A percentile compares a stretch with the other conserved stretches of the same genome.
These are phyloP conservation scores for Sclerodermus sp. DNA, from an alignment of 2,888 invertebrate genomes.

Conservation along the genomic window DNA sequence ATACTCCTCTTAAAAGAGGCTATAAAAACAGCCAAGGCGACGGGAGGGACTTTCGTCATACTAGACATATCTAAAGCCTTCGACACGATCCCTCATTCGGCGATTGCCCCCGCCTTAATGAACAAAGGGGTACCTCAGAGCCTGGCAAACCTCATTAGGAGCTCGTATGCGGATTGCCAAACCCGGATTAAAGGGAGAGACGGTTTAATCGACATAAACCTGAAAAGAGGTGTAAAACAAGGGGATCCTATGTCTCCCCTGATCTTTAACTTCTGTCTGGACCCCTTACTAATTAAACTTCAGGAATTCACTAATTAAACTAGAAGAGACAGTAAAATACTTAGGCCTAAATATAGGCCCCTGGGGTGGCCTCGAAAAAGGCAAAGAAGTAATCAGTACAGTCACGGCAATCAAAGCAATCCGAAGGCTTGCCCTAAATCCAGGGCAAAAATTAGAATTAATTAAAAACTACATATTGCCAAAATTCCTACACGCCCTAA, in stretches of 20 bases:
- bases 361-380: conserved; percentile 1
- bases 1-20: conserved; percentile 33
- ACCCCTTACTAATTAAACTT: not conserved
- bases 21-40: not conserved
- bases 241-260: conserved; percentile 5
- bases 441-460: conserved; percentile 11
- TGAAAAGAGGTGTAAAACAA: conserved; percentile 6
- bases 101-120: conserved; percentile 32
- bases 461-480: conserved; percentile 3
- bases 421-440: conserved; percentile 7
- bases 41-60: too few relatives aligned
- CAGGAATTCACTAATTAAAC: not conserved
- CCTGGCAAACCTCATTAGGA: conserved; percentile 39
- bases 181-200: conserved; percentile 16
- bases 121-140: conserved; percentile 38
- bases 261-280: not conserved
- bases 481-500: conserved; percentile 5
- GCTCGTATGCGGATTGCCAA: conserved; percentile 41
- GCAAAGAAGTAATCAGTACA: not conserved
- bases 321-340: conserved; percentile 1
- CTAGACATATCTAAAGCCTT: conserved; percentile 12
- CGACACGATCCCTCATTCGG: conserved; percentile 7
- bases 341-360: conserved; percentile 2
- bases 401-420: not conserved
- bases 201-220: not conserved